Conservation (phyloP, 2,113 vertebrate genomes). For the Chloroceryle aenea region DNA sequence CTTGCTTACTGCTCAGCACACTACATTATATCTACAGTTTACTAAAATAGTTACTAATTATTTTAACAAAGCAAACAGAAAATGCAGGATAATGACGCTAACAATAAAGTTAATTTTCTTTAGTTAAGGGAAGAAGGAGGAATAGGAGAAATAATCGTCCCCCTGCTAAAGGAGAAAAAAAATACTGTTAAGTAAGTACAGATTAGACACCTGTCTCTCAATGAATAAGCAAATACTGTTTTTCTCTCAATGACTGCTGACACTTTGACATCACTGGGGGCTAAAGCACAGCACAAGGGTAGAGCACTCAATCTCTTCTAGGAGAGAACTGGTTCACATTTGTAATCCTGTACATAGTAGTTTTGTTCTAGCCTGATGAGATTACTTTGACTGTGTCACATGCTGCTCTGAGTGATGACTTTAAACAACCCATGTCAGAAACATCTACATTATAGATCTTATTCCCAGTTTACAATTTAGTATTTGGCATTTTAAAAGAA, state of each 20-base stretch:
- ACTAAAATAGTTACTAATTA: not conserved
- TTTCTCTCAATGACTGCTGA: not conserved
- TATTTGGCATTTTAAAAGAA: not conserved
- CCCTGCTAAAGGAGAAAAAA: not conserved
- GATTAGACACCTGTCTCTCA: conserved; percentile 8
- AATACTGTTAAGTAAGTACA: not conserved
- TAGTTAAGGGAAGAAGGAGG: not conserved
- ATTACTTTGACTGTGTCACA: not conserved
- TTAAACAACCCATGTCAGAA: not conserved
- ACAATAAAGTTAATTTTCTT: not conserved
- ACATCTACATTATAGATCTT: not conserved
- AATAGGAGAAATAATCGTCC: not conserved
- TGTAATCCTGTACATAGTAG: not conserved
- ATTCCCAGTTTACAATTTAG: not conserved
- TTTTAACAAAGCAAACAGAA: not conserved
- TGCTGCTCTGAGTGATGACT: not conserved
- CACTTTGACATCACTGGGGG: not conserved
- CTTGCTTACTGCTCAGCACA: not conserved
- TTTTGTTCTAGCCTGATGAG: not conserved
- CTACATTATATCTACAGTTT: not conserved
- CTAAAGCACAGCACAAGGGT: not conserved
- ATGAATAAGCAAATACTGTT: not conserved
- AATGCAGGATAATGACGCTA: not conserved
- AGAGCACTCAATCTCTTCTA: not conserved
- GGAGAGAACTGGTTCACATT: not conserved